Evolutionary conservation across 2,888 invertebrate species (phyloP).

Genomic region (Agriopis aurantiaria): DNA sequence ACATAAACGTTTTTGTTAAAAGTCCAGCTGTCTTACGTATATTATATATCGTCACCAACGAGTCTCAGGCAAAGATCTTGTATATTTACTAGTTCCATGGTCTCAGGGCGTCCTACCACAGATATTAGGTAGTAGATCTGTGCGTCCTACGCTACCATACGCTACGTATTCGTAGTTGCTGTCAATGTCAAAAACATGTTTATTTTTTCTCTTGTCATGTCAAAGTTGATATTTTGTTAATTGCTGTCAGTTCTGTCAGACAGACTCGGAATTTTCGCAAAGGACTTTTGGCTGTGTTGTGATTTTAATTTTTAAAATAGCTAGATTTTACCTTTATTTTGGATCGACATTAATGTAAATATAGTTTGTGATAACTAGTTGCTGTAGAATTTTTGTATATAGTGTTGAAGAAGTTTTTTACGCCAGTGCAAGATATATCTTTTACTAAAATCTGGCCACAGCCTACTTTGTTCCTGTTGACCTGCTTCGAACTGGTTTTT

Average conservation of each 20-base stretch:
- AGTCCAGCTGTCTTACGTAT: too few relatives aligned
- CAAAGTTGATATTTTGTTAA: not conserved
- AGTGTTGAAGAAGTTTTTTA: conserved; percentile 66
- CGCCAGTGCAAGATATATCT: conserved; percentile 63
- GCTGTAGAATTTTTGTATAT: conserved; percentile 64
- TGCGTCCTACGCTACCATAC: too few relatives aligned
- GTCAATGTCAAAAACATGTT: too few relatives aligned
- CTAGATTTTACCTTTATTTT: conserved; percentile 65
- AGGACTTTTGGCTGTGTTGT: conserved; percentile 69
- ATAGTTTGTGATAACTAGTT: conserved; percentile 58
- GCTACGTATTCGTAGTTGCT: too few relatives aligned
- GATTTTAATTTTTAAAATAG: conserved; percentile 68
- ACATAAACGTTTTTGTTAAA: too few relatives aligned
- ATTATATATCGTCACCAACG: too few relatives aligned
- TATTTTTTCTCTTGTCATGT: not conserved
- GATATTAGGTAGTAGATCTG: too few relatives aligned
- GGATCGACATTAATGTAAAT: conserved; percentile 51
- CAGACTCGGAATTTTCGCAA: conserved; percentile 55
- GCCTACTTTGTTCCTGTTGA: conserved; percentile 79
- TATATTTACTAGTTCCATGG: too few relatives aligned
- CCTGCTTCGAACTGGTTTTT: conserved; percentile 72
- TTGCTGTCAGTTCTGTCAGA: not conserved
- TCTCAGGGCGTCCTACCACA: too few relatives aligned
- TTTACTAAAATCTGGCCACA: conserved; percentile 61
- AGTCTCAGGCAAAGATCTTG: too few relatives aligned